Conservation (phyloP, 2,797 vertebrate species). For the Esox masquinongy region DNA sequence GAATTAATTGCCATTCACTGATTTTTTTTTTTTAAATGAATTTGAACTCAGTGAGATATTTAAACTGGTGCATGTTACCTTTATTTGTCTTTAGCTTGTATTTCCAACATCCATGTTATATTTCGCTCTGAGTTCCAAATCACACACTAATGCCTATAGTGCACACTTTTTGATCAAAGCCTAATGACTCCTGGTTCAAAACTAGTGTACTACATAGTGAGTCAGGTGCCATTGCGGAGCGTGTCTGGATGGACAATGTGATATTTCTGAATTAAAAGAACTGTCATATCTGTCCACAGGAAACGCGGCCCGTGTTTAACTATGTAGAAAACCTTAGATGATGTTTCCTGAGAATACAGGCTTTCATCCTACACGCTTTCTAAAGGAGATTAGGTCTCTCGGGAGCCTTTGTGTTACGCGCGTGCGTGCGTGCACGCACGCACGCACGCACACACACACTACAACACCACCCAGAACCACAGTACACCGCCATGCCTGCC, state of each 20-base stretch:
- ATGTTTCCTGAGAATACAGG: slow-evolving; percentile 52
- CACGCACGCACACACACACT: no score
- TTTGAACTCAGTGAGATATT: background rate
- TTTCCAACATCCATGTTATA: background rate
- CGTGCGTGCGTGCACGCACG: no score
- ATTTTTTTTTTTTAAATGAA: slow-evolving; percentile 15
- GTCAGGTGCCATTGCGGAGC: no score
- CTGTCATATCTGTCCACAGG: slow-evolving; percentile 40
- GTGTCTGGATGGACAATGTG: background rate
- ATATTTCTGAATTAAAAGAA: slow-evolving; percentile 22
- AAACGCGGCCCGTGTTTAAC: slow-evolving; percentile 39
- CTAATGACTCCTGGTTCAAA: no score
- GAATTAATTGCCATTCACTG: background rate
- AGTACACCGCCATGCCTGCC: slow-evolving; percentile 37
- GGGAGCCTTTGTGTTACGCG: slow-evolving; percentile 52
- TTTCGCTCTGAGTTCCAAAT: background rate
- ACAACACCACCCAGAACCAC: no score
- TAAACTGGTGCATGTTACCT: background rate
- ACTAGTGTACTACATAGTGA: no score
- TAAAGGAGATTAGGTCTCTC: slow-evolving; percentile 60
- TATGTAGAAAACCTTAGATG: slow-evolving; percentile 58
- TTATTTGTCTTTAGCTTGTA: background rate
- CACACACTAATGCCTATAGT: no score
- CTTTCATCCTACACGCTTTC: slow-evolving; percentile 68
- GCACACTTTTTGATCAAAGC: no score